A percentile compares a stretch with the other conserved stretches of the same genome.
These are phyloP conservation scores for Ephestia elutella DNA, from an alignment of 1,140 invertebrate species.

Conservation along the genomic window DNA sequence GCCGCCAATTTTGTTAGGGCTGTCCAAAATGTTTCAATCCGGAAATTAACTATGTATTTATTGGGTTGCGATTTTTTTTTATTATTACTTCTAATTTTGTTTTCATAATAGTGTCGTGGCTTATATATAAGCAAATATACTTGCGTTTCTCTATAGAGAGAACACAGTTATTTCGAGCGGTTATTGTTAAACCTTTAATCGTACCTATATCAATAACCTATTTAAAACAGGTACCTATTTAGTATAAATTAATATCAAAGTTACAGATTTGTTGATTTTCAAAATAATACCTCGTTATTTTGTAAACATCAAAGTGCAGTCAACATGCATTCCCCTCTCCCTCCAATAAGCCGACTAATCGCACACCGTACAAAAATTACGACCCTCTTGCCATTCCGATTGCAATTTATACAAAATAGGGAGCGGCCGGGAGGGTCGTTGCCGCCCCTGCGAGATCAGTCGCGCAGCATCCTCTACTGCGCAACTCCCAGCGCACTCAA, in stretches of 20 bases:
- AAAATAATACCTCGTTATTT: background rate
- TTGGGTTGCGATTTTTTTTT: background rate
- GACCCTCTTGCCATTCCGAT: conserved; percentile 45
- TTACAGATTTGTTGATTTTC: background rate
- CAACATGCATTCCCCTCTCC: conserved; percentile 14
- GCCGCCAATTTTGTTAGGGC: conserved; percentile 49
- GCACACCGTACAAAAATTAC: conserved; percentile 25
- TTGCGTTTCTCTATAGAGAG: too few relatives aligned
- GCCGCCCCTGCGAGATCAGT: conserved; percentile 48
- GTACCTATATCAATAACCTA: too few relatives aligned
- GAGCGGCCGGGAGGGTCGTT: conserved; percentile 42
- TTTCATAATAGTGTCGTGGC: too few relatives aligned
- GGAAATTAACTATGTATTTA: background rate
- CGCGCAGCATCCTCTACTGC: conserved; percentile 70
- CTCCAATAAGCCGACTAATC: conserved; percentile 9
- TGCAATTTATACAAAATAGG: conserved; percentile 49
- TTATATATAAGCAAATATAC: too few relatives aligned
- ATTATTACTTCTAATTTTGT: too few relatives aligned
- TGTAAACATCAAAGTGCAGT: background rate
- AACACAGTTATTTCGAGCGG: too few relatives aligned
- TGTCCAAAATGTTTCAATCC: conserved; percentile 24
- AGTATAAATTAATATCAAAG: too few relatives aligned
- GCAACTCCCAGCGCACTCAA: conserved; percentile 59
- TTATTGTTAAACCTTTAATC: too few relatives aligned
- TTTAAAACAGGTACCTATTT: too few relatives aligned